Base-by-base conservation (phyloP, 37 sponge, comb jelly and placozoan genomes). In the Eunapius fragilis region DNA sequence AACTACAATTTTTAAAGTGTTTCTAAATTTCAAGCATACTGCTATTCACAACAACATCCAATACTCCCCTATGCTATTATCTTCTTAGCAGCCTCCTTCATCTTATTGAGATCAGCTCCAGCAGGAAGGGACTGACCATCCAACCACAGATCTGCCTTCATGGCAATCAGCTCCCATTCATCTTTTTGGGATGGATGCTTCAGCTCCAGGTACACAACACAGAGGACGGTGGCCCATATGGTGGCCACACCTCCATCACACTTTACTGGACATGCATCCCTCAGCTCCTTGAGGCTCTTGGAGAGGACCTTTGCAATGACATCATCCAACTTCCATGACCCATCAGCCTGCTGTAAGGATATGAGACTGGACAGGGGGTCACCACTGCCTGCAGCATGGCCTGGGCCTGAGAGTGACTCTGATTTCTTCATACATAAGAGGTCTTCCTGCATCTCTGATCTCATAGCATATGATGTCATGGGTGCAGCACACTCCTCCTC, bases 131-230 rank as follows among this genome's bases (percentile, higher is more conserved):
- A 31, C 25, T 68, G 82, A n/a, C 35, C 70, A 31, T 81, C 31
- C 28, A 82, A 49, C 89, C 89, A 88, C 31, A 25, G 35, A 25
- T 88, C 83, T 36, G 89, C 89, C 69, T 88, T 88, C 83, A 82
- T 82, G 47, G 84, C 83, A 25, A 88, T 58, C 49, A 88, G 78
- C 41, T 88, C 89, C 89, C 83, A 82, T 58, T 88, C 89, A 77
- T 88, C 89, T 25, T 70, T 70, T 31, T 71, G 82, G 13, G 47
- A 34, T n/a, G 49, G 30, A 74, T 37, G 37, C 38, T 70, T 67
- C 49, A 48, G 76, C 71, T 38, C 49, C 47, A 88, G 77, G 47
- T 68, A 77, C 37, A 48, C 58, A 48, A 82, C 25, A 32, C 67
- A 78, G 25, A 88, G 71, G 28, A 80, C 78, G 31, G 89, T 88